A percentile compares a stretch with the other conserved stretches of the same genome.
Conservation (phyloP, 1,140 invertebrate genomes). For the Daktulosphaira vitifoliae region DNA sequence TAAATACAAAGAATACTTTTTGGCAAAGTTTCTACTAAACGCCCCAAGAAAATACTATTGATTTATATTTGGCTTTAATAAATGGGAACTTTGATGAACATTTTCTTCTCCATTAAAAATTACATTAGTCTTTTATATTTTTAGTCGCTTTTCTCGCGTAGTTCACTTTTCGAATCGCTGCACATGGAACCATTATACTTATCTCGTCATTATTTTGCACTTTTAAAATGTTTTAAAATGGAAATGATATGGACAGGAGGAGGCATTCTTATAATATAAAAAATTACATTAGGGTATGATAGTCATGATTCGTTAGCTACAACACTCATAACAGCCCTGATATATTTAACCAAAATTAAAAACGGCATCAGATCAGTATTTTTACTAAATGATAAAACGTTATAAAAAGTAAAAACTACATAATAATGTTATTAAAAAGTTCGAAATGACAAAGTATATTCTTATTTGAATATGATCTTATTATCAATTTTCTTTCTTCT, state of each 20-base stretch:
- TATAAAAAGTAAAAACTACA: too few relatives aligned
- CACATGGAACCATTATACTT: neutral
- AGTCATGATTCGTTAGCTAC: conserved; percentile 10
- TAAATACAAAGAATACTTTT: too few relatives aligned
- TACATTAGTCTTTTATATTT: too few relatives aligned
- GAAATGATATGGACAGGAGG: neutral
- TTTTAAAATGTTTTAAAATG: neutral
- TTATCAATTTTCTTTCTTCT: too few relatives aligned
- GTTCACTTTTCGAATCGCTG: conserved; percentile 9
- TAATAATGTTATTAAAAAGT: too few relatives aligned
- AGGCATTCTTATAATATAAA: neutral
- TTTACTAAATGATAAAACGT: too few relatives aligned
- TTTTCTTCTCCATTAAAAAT: conserved; percentile 27
- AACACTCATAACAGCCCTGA: too few relatives aligned
- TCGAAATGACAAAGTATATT: too few relatives aligned
- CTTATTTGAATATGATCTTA: too few relatives aligned
- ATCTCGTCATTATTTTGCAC: neutral
- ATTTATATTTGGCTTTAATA: conserved; percentile 18
- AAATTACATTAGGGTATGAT: neutral
- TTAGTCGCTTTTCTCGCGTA: neutral
- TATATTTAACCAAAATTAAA: too few relatives aligned
- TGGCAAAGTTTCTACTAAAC: neutral
- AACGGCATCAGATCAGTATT: too few relatives aligned
- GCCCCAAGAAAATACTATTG: too few relatives aligned
- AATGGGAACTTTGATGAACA: conserved; percentile 25